Evolutionary conservation across 1,140 invertebrate genomes (phyloP), one percentile per base, ranked within the genome.

Genomic region (Formica selysi): DNA sequence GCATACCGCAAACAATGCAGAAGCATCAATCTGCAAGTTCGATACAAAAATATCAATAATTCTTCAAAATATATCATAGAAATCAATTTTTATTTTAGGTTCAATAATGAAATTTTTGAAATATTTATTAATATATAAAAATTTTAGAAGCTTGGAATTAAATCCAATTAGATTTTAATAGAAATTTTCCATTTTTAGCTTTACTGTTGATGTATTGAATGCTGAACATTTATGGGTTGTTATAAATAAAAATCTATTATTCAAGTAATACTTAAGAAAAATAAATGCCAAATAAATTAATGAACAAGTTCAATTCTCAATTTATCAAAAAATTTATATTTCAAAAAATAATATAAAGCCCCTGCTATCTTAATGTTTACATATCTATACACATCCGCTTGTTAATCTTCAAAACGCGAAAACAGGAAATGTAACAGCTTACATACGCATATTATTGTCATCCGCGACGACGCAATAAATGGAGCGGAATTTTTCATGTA

Each of bases 381-480:
- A 16, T 5, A 2, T 51, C 0, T 5, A 5, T 51, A 16, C 0
- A 4, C 26, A 68, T 57, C 11, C n/a, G 16, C 16, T 68, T 54
- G n/a, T 68, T 57, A 67, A 80, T 41, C 54, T 79, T 38, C 4
- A 16, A 61, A 76, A 79, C 13, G 64, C 3, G 22, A 38, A 79
- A 79, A 57, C 22, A 38, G 48, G 32, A 70, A 70, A 79, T 65
- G 29, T 51, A 67, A 13, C 19, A 22, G 54, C 36, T 80, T 61
- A 19, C 26, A 44, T 38, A 65, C 13, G 7, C 1, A n/a, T 13
- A 5, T 71, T 57, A 38, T 54, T 83, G n/a, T 54, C 3, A 32
- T 51, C 13, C 26, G 8, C 19, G 29, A 61, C 22, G 51, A 22
- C 8, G 8, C 16, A 11, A 51, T 8, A 41, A 48, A 51, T n/a